Base-by-base conservation (phyloP, 2,888 invertebrate genomes). In the Sphecodes monilicornis region DNA sequence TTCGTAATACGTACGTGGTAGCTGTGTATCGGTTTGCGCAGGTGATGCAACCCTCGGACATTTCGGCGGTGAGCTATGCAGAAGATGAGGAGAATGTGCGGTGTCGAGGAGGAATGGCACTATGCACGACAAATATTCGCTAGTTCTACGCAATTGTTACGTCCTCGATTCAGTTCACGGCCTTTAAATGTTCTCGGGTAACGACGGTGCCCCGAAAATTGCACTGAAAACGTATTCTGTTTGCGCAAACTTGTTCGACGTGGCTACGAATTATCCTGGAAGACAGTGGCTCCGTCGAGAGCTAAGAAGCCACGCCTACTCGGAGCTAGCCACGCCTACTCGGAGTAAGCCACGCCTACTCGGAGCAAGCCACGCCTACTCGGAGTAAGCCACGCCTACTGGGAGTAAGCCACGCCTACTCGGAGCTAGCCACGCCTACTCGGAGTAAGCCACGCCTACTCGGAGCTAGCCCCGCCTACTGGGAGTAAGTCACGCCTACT, bases 1-100 rank as follows among this genome's bases (percentile, higher is more conserved):
- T 89, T 90, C 88, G 82, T 88, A 90, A 89, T 79, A 57, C n/a
- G n/a, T n/a, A n/a, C 4, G 11, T 43, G 82, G 85, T 80, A 83
- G 84, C 87, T 26, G 68, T 70, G 72, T 84, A 50, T 78, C 76
- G 60, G 89, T 90, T 89, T 84, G 83, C 84, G 77, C 89, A 89
- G 90, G 83, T 90, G 90, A 90, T 80, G 89, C 71, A 88, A 89
- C 76, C 79, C 68, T 26, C 70, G 5, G 41, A 10, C 50, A 69
- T 54, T 57, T 29, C 29, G 60, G 26, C 41, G 79, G 81, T 78
- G 80, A 82, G 78, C 77, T 32, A 73, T 32, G 76, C 73, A 26
- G 60, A 71, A 83, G 76, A 78, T 16, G 78, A 41, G 22, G 75
- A 83, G 78, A 83, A 83, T 46, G 68, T 32, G 46, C 66, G 41